phyloP scores from a whole-genome alignment of 2,888 invertebrate species.

The Rhamphomyia laevipes region DNA sequence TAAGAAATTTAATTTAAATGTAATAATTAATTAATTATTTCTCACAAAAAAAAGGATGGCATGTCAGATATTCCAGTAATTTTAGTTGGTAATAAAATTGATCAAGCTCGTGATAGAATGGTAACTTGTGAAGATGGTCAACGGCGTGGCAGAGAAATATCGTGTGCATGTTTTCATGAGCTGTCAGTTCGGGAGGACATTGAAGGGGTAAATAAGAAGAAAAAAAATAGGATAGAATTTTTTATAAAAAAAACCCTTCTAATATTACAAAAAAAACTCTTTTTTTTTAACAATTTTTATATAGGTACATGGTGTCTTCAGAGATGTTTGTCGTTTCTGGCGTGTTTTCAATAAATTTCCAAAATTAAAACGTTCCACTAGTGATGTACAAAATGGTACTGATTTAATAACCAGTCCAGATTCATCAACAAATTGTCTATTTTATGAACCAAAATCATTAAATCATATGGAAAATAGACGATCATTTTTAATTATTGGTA shows the following conservation, averaged over 20 bases:
- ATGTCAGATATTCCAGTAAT: constrained; percentile 61
- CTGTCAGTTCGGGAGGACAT: constrained; percentile 75
- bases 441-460: constrained; percentile 32
- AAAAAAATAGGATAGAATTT: background rate
- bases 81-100: constrained; percentile 71
- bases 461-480: constrained; percentile 25
- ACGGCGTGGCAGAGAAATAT: constrained; percentile 61
- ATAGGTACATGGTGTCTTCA: constrained; percentile 63
- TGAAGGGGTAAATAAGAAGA: constrained; percentile 52
- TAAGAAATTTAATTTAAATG: no score
- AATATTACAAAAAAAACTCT: constrained; percentile 16
- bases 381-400: constrained; percentile 41
- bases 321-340: constrained; percentile 65
- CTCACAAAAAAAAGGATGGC: constrained; percentile 49
- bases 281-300: constrained; percentile 11
- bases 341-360: constrained; percentile 58
- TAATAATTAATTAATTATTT: no score
- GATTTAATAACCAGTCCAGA: constrained; percentile 44
- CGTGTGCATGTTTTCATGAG: constrained; percentile 74
- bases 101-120: constrained; percentile 69
- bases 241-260: background rate
- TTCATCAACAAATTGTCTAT: constrained; percentile 30
- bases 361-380: constrained; percentile 47
- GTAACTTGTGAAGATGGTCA: constrained; percentile 64
- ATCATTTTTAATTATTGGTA: constrained; percentile 32